Evolutionary conservation across 2,797 vertebrate species (phyloP), one percentile per base, ranked within the genome.

Genomic region (Enteromius mattozi): DNA sequence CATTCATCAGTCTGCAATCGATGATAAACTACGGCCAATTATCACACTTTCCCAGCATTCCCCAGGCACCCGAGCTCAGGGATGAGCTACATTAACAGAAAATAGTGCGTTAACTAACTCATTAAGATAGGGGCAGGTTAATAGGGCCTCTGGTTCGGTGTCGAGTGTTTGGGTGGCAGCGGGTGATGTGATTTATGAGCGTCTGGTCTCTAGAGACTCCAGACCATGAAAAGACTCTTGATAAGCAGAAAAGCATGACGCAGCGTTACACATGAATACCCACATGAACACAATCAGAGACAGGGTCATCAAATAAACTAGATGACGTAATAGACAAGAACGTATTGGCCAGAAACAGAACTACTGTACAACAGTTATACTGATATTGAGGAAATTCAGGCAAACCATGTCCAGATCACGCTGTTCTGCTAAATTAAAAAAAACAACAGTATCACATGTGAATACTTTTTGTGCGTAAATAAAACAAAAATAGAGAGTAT

Each of bases 21-120:
- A 88, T 93, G 92, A 94, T 93, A 82, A 92, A 94, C 88, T 89
- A 85, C 54, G 56, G 63, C 51, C 88, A 91, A 92, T 94, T 94
- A 94, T 93, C 92, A 89, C 65, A 35, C 56, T 56, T 80, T 91
- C 82, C 89, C 92, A 90, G 90, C 84, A 90, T 86, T 71, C 85
- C 90, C 86, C 82, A 88, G 87, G 84, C 87, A 85, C 85, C 81
- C 78, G 85, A 86, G 68, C 54, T 87, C 80, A 87, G 80, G 42
- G 69, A 86, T 84, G 83, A 86, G 81, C 83, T 82, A 90, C 88
- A 81, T 88, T 89, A 89, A 81, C 83, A 87, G 86, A 92, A 88
- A 88, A 86, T 76, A 88, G 74, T 90, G 84, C 89, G 91, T 92
- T 93, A 93, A 92, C 90, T 76, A 90, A 91, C 81, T 93, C 90